Evolutionary conservation across 2,797 vertebrate genomes (phyloP).

Genomic region (Sebastes oblongus): DNA sequence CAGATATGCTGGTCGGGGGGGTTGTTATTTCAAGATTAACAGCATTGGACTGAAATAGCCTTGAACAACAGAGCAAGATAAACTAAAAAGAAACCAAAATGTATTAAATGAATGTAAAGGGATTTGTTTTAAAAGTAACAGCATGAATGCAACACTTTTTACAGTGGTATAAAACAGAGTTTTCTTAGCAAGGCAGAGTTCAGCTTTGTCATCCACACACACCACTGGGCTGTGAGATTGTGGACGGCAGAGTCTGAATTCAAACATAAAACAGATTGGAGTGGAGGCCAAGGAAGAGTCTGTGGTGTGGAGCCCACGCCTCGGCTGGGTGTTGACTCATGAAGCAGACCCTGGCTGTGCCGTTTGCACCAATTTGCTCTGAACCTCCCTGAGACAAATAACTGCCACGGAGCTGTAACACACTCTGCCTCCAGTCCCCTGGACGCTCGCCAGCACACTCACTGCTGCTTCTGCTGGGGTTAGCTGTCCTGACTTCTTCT

Average conservation of each 20-base stretch:
- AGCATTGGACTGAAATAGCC: constrained; percentile 31
- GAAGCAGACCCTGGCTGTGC: constrained; percentile 69
- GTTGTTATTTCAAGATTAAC: constrained; percentile 57
- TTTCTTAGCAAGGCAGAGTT: constrained; percentile 2
- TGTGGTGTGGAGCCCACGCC: constrained; percentile 60
- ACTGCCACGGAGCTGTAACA: constrained; percentile 65
- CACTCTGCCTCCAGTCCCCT: constrained; percentile 55
- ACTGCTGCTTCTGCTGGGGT: constrained; percentile 46
- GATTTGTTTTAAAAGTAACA: background rate
- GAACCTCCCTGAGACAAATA: constrained; percentile 76
- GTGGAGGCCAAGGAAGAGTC: constrained; percentile 41
- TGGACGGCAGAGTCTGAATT: constrained; percentile 44
- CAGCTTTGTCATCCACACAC: constrained; percentile 12
- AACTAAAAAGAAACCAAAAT: constrained; percentile 13
- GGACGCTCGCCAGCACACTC: constrained; percentile 60
- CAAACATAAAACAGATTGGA: constrained; percentile 58
- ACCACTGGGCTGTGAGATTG: constrained; percentile 8
- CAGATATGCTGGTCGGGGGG: constrained; percentile 32
- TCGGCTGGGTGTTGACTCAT: constrained; percentile 69
- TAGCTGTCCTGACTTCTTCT: constrained; percentile 26
- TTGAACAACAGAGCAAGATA: constrained; percentile 44
- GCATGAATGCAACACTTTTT: constrained; percentile 7
- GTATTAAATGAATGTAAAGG: background rate
- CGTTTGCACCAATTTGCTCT: constrained; percentile 76
- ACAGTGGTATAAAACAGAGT: constrained; percentile 1